Evolutionary conservation across 1,140 invertebrate species (phyloP).

Genomic region (Trichonephila clavata): DNA sequence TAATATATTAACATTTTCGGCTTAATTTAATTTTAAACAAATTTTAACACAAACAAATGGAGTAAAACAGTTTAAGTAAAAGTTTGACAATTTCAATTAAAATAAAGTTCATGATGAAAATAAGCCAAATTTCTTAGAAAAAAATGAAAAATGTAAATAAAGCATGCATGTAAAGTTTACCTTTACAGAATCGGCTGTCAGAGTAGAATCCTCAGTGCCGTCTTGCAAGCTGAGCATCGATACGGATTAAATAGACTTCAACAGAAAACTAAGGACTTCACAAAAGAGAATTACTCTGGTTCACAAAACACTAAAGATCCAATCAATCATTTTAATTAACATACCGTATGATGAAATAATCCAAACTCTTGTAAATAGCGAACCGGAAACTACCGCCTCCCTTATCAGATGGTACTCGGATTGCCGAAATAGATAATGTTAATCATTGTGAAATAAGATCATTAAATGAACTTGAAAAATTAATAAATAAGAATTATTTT

Average conservation of each 20-base stretch:
- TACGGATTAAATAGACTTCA: constrained; percentile 5
- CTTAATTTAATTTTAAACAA: no score
- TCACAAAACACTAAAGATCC: neutral
- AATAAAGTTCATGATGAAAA: neutral
- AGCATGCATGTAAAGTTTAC: constrained; percentile 35
- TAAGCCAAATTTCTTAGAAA: neutral
- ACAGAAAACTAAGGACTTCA: neutral
- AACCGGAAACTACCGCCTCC: constrained; percentile 76
- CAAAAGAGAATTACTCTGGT: neutral
- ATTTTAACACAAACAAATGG: no score
- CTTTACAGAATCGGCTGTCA: constrained; percentile 67
- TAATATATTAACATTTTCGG: no score
- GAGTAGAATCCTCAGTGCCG: constrained; percentile 65
- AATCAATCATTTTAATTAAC: constrained; percentile 26
- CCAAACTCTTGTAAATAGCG: constrained; percentile 6
- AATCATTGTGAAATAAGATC: neutral
- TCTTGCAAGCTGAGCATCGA: constrained; percentile 75
- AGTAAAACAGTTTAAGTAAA: no score
- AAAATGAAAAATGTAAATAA: neutral
- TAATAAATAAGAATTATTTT: no score
- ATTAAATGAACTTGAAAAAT: no score
- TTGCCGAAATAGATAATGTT: constrained; percentile 29
- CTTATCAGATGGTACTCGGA: constrained; percentile 62
- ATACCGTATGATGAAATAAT: constrained; percentile 26
- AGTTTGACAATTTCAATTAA: neutral